Base-by-base conservation (phyloP, 2,113 vertebrate genomes). In the Triplophysa siluroides region DNA sequence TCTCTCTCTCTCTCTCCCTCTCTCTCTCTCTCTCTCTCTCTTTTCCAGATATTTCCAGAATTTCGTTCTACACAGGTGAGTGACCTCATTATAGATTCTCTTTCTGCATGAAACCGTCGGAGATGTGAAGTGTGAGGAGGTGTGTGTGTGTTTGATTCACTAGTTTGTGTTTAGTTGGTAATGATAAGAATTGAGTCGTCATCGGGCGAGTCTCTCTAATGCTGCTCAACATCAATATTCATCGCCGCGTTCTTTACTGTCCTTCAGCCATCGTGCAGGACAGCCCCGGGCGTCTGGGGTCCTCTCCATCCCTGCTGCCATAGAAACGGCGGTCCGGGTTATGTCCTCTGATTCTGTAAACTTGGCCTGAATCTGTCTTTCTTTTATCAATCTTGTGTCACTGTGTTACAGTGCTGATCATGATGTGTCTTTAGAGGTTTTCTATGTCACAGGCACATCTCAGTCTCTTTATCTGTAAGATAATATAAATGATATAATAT, bases 61-160 rank as follows among this genome's bases (percentile, higher is more conserved):
- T 93, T 93, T 84, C 86, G 74, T 93, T 92, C 91, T 93, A 94
- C 89, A 91, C 94, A 92, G 95, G 96, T 96, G 90, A 94, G 94
- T 81, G 65, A 23, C 56, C 61, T 47, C n/a, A 58, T 9, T 29
- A 24, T 33, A 23, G 65, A 24, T 10, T 41, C 33, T 38, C 33
- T 38, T 38, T 13, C 26, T 11, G 23, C 16, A 43, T 14, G 72
- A 23, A 26, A n/a, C 61, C 16, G 14, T 24, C 54, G 13, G 38
- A 67, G 21, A 50, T 60, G 7, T 47, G 23, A 18, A 52, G 50
- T 16, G 14, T 14, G 50, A 52, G 16, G 13, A 52, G 50, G 16
- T 11, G n/a, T 65, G 63, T 38, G 33, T 58, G 26, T 62, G 38
- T 43, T 70, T 10, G 8, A 4, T 70, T 70, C 8, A 52, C 54